Evolutionary conservation across 2,888 invertebrate genomes (phyloP).

Genomic region (Tyria jacobaeae): DNA sequence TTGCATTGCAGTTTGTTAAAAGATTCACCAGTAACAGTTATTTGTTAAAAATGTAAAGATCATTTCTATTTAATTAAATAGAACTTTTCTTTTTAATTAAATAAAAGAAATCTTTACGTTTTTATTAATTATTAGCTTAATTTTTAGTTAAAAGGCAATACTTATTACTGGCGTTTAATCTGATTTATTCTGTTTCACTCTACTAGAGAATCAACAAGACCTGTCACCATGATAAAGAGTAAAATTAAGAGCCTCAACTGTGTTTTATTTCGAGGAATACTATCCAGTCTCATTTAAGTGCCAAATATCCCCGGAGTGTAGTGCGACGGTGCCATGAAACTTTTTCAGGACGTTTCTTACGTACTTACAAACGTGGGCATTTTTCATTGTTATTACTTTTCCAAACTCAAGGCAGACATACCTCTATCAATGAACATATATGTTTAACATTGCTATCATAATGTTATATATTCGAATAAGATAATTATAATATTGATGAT

Average conservation of each 20-base stretch:
- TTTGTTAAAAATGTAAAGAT: no score
- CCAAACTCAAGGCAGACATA: no score
- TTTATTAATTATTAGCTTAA: no score
- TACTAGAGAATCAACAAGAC: not conserved
- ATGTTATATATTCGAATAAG: no score
- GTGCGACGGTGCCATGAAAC: no score
- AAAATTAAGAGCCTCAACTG: not conserved
- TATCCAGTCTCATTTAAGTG: not conserved
- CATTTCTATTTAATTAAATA: no score
- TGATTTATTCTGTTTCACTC: not conserved
- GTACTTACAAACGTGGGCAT: not conserved
- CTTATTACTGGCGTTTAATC: not conserved
- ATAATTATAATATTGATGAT: no score
- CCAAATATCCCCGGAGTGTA: not conserved
- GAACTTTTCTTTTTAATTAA: no score
- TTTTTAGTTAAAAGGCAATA: no score
- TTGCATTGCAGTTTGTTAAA: not conserved
- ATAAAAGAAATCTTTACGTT: no score
- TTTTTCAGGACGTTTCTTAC: not conserved
- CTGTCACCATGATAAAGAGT: not conserved
- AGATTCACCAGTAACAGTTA: not conserved
- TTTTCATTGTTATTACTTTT: not conserved
- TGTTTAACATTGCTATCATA: no score
- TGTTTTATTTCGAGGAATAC: not conserved
- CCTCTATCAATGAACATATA: no score